Conservation (phyloP, 2,113 vertebrate genomes). For the Pseudorhombus dupliciocellatus region DNA sequence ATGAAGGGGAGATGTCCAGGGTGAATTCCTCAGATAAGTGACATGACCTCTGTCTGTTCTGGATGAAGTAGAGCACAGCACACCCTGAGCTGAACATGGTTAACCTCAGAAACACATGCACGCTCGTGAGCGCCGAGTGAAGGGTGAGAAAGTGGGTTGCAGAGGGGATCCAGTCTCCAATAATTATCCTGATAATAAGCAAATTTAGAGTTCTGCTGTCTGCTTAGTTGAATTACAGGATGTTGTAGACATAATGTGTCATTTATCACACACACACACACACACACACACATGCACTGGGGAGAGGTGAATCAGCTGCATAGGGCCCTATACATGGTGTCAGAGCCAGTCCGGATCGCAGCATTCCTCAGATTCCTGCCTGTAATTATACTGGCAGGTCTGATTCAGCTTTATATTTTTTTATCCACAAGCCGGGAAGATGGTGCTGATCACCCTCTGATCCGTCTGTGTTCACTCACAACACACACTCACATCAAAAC, state of each 20-base stretch:
- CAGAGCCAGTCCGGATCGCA: slow-evolving; percentile 64
- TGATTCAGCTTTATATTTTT: slow-evolving; percentile 61
- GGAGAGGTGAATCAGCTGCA: slow-evolving; percentile 57
- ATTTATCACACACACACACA: slow-evolving; percentile 3
- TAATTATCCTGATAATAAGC: slow-evolving; percentile 9
- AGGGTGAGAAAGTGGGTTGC: not conserved
- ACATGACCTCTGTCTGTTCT: slow-evolving; percentile 55
- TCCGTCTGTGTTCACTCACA: slow-evolving; percentile 16
- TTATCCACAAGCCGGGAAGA: slow-evolving; percentile 31
- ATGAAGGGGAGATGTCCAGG: slow-evolving; percentile 68
- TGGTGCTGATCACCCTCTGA: slow-evolving; percentile 31
- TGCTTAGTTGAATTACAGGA: not conserved
- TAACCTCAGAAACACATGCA: slow-evolving; percentile 43
- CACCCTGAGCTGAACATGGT: slow-evolving; percentile 51
- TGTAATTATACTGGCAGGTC: slow-evolving; percentile 63
- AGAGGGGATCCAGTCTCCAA: not conserved
- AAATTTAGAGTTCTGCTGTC: not conserved
- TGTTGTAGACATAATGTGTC: slow-evolving; percentile 1
- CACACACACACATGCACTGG: slow-evolving; percentile 4
- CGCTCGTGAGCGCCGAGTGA: not conserved
- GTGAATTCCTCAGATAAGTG: slow-evolving; percentile 80
- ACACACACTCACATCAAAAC: not conserved
- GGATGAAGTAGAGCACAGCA: slow-evolving; percentile 36
- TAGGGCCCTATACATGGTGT: slow-evolving; percentile 57
- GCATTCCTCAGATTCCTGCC: slow-evolving; percentile 75